Base-by-base conservation (phyloP, 2,888 invertebrate genomes). In the Hirtodrosophila trivittata region DNA sequence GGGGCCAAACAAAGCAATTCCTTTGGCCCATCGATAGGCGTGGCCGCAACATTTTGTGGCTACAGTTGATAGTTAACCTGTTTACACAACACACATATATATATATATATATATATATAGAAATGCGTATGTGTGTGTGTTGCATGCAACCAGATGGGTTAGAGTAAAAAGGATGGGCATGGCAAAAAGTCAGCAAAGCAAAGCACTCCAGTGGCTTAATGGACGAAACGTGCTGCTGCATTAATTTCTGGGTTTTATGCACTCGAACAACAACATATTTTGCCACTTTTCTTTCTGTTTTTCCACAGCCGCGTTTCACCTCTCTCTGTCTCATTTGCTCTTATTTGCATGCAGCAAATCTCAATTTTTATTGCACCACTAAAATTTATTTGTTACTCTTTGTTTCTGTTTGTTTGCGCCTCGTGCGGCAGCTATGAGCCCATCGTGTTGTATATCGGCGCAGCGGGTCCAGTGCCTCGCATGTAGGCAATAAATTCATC, bases 401-500 rank as follows among this genome's bases (percentile, higher is more conserved):
- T n/a, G 28, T 8, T 6, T 32, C n/a, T n/a, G n/a, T n/a, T n/a
- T n/a, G n/a, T n/a, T n/a, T n/a, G n/a, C n/a, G n/a, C n/a, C n/a
- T n/a, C n/a, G n/a, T n/a, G n/a, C n/a, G n/a, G n/a, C n/a, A n/a
- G n/a, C n/a, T n/a, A n/a, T n/a, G n/a, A n/a, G n/a, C n/a, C n/a
- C n/a, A n/a, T n/a, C n/a, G n/a, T n/a, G n/a, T n/a, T n/a, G n/a
- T n/a, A n/a, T n/a, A n/a, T n/a, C n/a, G n/a, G 25, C 18, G 35
- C 1, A 14, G 3, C 10, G 0, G 13, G 9, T n/a, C 12, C 32
- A 3, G 9, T 12, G 9, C 6, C 5, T 9, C 9, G 39, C 66
- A 77, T 55, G 16, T 55, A 77, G 12, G 1, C 0, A 0, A 97
- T 95, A 93, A 97, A 97, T 94, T 96, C 96, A 42, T 72, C 65